Evolutionary conservation across 2,113 vertebrate species (phyloP), one percentile per base, ranked within the genome.

Genomic region (Microcebus lehilahytsara): DNA sequence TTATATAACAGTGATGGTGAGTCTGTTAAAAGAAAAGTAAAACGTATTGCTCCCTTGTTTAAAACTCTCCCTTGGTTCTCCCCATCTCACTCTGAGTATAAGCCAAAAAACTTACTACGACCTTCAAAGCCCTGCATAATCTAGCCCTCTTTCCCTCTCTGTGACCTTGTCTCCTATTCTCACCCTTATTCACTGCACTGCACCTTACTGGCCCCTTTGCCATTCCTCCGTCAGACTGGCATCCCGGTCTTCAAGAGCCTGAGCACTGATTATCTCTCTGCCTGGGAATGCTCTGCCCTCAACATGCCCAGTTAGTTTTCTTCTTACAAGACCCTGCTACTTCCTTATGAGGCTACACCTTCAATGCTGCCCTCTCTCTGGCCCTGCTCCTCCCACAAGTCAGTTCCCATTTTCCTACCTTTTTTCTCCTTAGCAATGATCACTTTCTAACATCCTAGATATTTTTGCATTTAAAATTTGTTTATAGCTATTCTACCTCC

Each of bases 141-240:
- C 46, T 34, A 4, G 20, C 16, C 27, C 46, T 30, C 46, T 49
- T 62, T 66, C 22, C 20, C 12, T 53, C 17, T 32, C 30, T 37
- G 34, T 53, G 34, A 34, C 19, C 10, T 67, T 37, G 40, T 3
- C 56, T 42, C 49, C 7, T 40, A 11, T 3, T 20, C 75, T 34
- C 6, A 11, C 34, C 88, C 46, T 46, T 5, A 90, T 10, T 27
- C 19, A 32, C 32, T 25, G 2, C 11, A 30, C 9, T 66, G 34
- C 3, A 13, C 37, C 16, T 69, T 34, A 4, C 9, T 14, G 27
- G 10, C 1, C 6, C n/a, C 14, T 27, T 32, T 56, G 12, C 22
- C 66, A 3, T 72, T 25, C 9, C 5, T 49, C 12, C 27, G 4
- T 10, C 1, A 3, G 25, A 40, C 16, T 3, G 5, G 10, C 46